Evolutionary conservation across 2,888 invertebrate genomes (phyloP), one percentile per base, ranked within the genome.

Genomic region (Coleophora deauratella): DNA sequence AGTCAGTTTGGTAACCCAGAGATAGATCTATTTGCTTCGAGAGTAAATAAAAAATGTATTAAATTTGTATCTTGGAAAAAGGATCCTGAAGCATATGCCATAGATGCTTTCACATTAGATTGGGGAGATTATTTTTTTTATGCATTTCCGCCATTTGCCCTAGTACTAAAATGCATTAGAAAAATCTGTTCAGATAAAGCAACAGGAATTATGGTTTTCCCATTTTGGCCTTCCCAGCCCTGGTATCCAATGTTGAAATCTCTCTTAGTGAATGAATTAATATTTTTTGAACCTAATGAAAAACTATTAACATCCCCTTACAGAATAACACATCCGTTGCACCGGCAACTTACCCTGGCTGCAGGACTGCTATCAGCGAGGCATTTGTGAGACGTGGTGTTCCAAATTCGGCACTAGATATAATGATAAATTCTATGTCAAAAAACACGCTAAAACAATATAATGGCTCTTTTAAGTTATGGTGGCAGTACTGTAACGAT

Each of bases 101-200:
- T 44, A 9, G 44, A 47, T 32, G 46, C 47, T 7, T 50, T 48
- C 21, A 46, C 50, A 1, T 1, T 46, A n/a, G 1, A 6, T 1
- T 50, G 48, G 46, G 8, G 40, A 27, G 3, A 28, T 2, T n/a
- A 27, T 0, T 37, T 13, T 10, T 49, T 51, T 13, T 49, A 51
- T 35, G 51, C 47, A 1, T 45, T 49, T n/a, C 44, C 49, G 1
- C 49, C 49, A 7, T 45, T 49, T 31, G 15, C 40, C 1, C 9
- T 47, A 1, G 33, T 46, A 10, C 4, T 37, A 9, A 50, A 45
- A 40, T n/a, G 33, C 1, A 9, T 52, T 1, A 11, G 36, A 41
- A 33, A 33, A 9, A 33, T 14, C 3, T 4, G 3, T 3, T 4
- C 9, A 4, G 14, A 13, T 9, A 13, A 33, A 33, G 9, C 33